These are phyloP conservation scores for Eurois occulta DNA, from an alignment of 2,888 invertebrate genomes.

Conservation along the genomic window DNA sequence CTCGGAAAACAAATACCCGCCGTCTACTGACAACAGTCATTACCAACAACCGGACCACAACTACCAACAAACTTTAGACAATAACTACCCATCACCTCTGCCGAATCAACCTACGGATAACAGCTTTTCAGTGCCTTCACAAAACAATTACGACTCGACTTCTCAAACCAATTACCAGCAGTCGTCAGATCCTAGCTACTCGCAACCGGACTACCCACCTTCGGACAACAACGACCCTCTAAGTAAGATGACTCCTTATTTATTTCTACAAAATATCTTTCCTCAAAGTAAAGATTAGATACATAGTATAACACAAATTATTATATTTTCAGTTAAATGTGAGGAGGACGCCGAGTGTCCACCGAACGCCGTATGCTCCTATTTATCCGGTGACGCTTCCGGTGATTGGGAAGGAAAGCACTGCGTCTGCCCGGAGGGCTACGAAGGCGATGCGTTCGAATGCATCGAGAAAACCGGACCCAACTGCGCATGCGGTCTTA, in stretches of 20 bases:
- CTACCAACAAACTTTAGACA: conserved; percentile 51
- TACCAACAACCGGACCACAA: conserved; percentile 54
- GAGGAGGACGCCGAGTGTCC: conserved; percentile 95
- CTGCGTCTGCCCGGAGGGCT: conserved; percentile 96
- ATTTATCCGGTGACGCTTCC: conserved; percentile 78
- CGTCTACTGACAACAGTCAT: conserved; percentile 36
- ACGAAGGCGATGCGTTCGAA: conserved; percentile 95
- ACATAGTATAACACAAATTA: conserved; percentile 23
- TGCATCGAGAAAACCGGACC: conserved; percentile 90
- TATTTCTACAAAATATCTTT: background rate
- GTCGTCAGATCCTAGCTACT: conserved; percentile 41
- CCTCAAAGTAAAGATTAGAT: background rate
- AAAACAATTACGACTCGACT: conserved; percentile 28
- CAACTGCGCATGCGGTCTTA: conserved; percentile 92
- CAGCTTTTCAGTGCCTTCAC: conserved; percentile 31
- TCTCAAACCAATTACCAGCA: conserved; percentile 41
- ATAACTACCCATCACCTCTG: conserved; percentile 57
- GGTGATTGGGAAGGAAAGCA: conserved; percentile 76
- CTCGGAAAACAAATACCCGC: conserved; percentile 25
- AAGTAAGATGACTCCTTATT: conserved; percentile 73
- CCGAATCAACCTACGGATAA: conserved; percentile 51
- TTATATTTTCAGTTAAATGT: conserved; percentile 92
- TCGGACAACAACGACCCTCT: conserved; percentile 69
- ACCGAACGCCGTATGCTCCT: conserved; percentile 94
- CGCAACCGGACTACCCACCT: conserved; percentile 44